These are phyloP conservation scores for Hylomyscus alleni DNA, from an alignment of 2,797 vertebrate genomes.

Conservation along the genomic window DNA sequence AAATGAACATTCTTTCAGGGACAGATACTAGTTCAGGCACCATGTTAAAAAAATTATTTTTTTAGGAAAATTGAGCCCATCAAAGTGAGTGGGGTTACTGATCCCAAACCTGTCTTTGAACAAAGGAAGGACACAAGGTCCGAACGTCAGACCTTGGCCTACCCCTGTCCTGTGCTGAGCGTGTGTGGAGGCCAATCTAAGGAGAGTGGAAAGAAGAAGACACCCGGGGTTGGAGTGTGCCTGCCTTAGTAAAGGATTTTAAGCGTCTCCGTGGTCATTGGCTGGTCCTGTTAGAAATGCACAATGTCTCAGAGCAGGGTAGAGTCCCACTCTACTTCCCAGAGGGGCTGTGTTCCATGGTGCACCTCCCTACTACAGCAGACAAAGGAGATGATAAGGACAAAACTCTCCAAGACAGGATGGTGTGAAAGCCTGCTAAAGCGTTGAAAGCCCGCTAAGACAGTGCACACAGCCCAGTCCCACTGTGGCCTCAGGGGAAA, in stretches of 20 bases:
- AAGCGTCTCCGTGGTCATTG: neutral
- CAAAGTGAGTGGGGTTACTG: neutral
- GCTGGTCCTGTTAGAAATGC: neutral
- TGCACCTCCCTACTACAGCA: no score
- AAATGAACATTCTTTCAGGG: conserved; percentile 8
- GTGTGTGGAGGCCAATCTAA: neutral
- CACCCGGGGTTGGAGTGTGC: neutral
- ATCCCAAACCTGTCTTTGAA: neutral
- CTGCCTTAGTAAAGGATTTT: neutral
- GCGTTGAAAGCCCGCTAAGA: no score
- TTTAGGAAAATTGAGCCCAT: conserved; percentile 21
- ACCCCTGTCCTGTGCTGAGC: no score
- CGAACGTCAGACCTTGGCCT: neutral
- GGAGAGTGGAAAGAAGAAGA: neutral
- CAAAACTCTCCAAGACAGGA: neutral
- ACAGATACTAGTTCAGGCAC: neutral
- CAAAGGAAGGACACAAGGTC: neutral
- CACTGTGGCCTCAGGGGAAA: neutral
- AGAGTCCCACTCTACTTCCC: neutral
- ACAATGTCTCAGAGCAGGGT: neutral
- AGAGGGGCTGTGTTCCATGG: neutral
- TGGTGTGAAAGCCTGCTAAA: neutral
- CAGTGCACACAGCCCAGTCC: no score
- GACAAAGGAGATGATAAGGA: neutral
- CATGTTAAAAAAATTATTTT: neutral